Evolutionary conservation across 2,888 invertebrate genomes (phyloP).

Genomic region (Calliphora vomitoria): DNA sequence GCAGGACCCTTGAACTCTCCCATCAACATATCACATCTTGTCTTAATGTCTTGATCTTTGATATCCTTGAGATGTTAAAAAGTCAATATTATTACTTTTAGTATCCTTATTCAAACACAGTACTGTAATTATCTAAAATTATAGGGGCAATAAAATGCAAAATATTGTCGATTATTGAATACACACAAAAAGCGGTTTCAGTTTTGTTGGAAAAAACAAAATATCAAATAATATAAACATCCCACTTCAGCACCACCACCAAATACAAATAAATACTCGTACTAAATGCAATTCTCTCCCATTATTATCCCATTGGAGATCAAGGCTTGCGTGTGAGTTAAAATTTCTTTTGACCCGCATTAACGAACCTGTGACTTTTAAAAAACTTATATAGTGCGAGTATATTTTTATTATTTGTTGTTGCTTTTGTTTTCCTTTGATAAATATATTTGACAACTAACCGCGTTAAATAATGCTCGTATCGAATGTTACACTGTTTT

Average conservation of each 20-base stretch:
- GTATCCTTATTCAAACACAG: slow-evolving; percentile 33
- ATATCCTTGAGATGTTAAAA: slow-evolving; percentile 69
- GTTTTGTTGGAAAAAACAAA: slow-evolving; percentile 38
- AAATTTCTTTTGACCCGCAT: slow-evolving; percentile 66
- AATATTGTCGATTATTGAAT: slow-evolving; percentile 51
- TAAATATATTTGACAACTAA: slow-evolving; percentile 56
- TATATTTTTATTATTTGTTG: neutral
- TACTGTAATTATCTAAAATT: slow-evolving; percentile 52
- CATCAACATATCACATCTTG: neutral
- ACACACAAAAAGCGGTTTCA: slow-evolving; percentile 34
- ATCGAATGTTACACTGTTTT: slow-evolving; percentile 49
- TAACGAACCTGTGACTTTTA: slow-evolving; percentile 64
- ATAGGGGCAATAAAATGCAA: slow-evolving; percentile 72
- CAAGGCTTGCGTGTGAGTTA: slow-evolving; percentile 64
- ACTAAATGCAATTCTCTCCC: slow-evolving; percentile 43
- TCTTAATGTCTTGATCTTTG: slow-evolving; percentile 61
- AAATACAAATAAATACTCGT: neutral
- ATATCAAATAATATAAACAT: slow-evolving; percentile 35
- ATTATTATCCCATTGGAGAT: slow-evolving; percentile 54
- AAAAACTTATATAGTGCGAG: slow-evolving; percentile 10
- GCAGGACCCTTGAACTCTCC: slow-evolving; percentile 53
- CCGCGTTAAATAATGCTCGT: slow-evolving; percentile 57
- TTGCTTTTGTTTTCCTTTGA: slow-evolving; percentile 12
- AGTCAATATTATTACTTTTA: slow-evolving; percentile 44
- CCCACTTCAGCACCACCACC: slow-evolving; percentile 37